These are phyloP conservation scores for Ivindomyrus marchei DNA, from an alignment of 2,113 vertebrate species.

Conservation along the genomic window DNA sequence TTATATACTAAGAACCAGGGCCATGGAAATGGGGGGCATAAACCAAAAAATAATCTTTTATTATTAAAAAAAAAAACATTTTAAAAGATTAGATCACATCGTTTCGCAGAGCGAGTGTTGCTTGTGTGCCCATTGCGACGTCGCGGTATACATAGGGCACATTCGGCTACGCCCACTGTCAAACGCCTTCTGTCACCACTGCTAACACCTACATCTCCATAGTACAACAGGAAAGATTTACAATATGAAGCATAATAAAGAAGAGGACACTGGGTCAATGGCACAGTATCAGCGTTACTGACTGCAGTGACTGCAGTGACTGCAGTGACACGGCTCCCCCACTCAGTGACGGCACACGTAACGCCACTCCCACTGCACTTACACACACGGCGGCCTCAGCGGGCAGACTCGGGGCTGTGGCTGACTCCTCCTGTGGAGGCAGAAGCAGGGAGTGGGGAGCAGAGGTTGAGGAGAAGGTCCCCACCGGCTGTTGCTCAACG, in stretches of 20 bases:
- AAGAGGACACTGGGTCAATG: not conserved
- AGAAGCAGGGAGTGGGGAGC: slow-evolving; percentile 40
- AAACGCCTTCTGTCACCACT: not conserved
- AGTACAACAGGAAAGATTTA: not conserved
- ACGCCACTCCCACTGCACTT: slow-evolving; percentile 45
- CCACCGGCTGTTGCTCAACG: slow-evolving; percentile 49
- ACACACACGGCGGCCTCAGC: slow-evolving; percentile 60
- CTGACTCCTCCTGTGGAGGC: slow-evolving; percentile 37
- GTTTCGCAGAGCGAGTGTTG: not conserved
- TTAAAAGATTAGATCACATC: not conserved
- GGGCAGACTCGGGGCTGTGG: slow-evolving; percentile 41
- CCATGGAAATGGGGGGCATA: not conserved
- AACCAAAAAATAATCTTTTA: no score
- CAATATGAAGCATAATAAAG: not conserved
- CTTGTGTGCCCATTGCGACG: not conserved
- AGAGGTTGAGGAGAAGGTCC: slow-evolving; percentile 31
- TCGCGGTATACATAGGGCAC: not conserved
- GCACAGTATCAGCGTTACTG: not conserved
- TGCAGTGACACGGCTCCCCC: not conserved
- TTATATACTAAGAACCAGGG: not conserved
- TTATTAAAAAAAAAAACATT: not conserved
- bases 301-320: not conserved
- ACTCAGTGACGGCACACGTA: not conserved
- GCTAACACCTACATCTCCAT: not conserved
- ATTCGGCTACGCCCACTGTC: not conserved